A percentile compares a stretch with the other conserved stretches of the same genome.
Evolutionary conservation across 2,113 vertebrate species (phyloP).

Genomic region (Lanius collurio): DNA sequence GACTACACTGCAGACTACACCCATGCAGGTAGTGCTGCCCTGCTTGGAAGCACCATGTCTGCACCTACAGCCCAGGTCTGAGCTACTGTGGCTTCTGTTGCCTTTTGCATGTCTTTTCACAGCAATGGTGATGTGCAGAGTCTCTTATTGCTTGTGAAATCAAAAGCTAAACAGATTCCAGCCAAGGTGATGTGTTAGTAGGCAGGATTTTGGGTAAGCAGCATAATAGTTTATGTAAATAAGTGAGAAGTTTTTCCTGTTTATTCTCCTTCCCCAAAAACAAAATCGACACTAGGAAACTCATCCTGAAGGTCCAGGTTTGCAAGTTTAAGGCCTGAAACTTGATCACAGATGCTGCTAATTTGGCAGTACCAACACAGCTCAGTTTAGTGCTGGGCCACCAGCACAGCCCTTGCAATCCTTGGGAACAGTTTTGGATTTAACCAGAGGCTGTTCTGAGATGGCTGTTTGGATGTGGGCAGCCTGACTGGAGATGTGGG

Average conservation of each 20-base stretch:
- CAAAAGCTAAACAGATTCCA: not conserved
- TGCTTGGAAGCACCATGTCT: not conserved
- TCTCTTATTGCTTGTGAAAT: not conserved
- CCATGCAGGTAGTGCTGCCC: not conserved
- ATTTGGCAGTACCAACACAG: not conserved
- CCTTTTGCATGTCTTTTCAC: not conserved
- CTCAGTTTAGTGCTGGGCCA: not conserved
- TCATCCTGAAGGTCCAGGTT: not conserved
- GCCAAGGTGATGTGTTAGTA: not conserved
- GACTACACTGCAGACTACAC: not conserved
- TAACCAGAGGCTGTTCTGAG: not conserved
- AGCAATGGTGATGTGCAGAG: not conserved
- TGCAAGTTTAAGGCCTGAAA: not conserved
- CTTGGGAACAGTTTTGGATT: not conserved
- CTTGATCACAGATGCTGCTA: not conserved
- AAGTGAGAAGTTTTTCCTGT: slow-evolving; percentile 18
- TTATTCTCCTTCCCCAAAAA: not conserved
- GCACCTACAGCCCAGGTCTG: not conserved
- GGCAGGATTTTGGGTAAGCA: not conserved
- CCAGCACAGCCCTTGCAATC: not conserved
- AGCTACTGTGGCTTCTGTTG: not conserved
- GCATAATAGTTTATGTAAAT: not conserved
- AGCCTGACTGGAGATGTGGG: not conserved
- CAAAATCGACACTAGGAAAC: not conserved
- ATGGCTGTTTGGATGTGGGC: not conserved